Evolutionary conservation across 2,797 vertebrate genomes (phyloP), one percentile per base, ranked within the genome.

Genomic region (Diplodus puntazzo): DNA sequence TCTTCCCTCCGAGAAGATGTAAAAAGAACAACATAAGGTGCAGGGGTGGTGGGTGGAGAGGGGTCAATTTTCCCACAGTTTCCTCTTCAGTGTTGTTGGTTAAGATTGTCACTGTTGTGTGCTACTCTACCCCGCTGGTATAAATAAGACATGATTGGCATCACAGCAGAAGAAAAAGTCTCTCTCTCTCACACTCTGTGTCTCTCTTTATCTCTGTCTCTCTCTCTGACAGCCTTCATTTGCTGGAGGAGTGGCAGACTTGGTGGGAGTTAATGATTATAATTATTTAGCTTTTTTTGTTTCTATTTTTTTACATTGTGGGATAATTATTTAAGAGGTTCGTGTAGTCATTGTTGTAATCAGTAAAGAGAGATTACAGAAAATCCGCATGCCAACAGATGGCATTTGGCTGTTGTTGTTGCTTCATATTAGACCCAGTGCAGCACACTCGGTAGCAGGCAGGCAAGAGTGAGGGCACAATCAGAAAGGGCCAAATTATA

Each of bases 291-390:
- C 89, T 86, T 92, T 93, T 94, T 94, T 94, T 80, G 87, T 92
- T 88, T 91, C 13, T 55, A 50, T 46, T 71, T 55, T 93, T 92
- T 92, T 90, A 92, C 93, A 94, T 95, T 94, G 94, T 88, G 91
- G 94, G 94, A 95, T 96, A 96, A 96, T 96, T 95, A 96, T 95
- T 96, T 96, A 95, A 96, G 95, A 95, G 95, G 94, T 95, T 95
- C 85, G 92, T 95, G 95, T 95, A 94, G 94, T 94, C 94, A 93
- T 95, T 90, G 93, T 93, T 95, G 93, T 95, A 96, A 95, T 96
- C 95, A 96, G 95, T 95, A 95, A 95, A 95, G 93, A 95, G 94
- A 94, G 95, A 96, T 96, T 95, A 96, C 95, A 93, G 94, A 94
- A 94, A 95, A 96, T 95, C 95, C 92, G 90, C 94, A 93, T 94